Percentiles rank a stretch among this genome's conserved stretches.
Conservation (phyloP, 1,140 invertebrate species). For the Ceratosolen fusciceps region DNA sequence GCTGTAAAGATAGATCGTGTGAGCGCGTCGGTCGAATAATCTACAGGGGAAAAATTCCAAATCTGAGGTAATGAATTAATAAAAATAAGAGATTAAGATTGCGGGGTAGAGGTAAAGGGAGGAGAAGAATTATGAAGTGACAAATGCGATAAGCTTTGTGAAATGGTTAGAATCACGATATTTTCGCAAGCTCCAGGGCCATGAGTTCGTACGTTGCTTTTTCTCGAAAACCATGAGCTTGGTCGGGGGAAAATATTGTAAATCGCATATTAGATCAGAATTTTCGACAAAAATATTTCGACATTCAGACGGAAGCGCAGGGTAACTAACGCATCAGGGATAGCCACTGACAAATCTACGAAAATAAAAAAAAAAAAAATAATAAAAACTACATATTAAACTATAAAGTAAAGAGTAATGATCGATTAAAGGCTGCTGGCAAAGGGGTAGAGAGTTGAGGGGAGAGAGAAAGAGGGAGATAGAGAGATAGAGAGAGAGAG, state of each 20-base stretch:
- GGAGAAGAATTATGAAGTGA: not conserved
- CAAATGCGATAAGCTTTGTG: not conserved
- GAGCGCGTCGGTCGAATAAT: conserved; percentile 2
- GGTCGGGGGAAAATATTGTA: conserved; percentile 48
- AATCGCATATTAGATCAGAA: conserved; percentile 63
- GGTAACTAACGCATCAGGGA: conserved; percentile 73
- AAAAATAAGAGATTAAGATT: not conserved
- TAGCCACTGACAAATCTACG: conserved; percentile 73
- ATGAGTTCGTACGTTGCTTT: not conserved
- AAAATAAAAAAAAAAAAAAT: conserved; percentile 70
- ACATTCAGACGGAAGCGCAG: conserved; percentile 73
- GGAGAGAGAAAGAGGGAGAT: conserved; percentile 33
- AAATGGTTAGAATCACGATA: conserved; percentile 8
- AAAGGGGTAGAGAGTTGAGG: not conserved
- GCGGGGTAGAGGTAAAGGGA: not conserved
- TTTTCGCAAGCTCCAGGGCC: conserved; percentile 24
- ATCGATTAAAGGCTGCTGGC: conserved; percentile 62
- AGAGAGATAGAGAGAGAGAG: conserved; percentile 36
- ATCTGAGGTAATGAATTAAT: conserved; percentile 20
- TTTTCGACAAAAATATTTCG: conserved; percentile 70
- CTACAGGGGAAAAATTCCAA: not conserved
- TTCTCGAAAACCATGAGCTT: conserved; percentile 22
- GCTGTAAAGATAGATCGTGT: not conserved
- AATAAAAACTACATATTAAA: conserved; percentile 68
- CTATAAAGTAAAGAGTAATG: conserved; percentile 66